phyloP scores from a whole-genome alignment of 2,888 invertebrate species.

The Leucophora obtusa region DNA sequence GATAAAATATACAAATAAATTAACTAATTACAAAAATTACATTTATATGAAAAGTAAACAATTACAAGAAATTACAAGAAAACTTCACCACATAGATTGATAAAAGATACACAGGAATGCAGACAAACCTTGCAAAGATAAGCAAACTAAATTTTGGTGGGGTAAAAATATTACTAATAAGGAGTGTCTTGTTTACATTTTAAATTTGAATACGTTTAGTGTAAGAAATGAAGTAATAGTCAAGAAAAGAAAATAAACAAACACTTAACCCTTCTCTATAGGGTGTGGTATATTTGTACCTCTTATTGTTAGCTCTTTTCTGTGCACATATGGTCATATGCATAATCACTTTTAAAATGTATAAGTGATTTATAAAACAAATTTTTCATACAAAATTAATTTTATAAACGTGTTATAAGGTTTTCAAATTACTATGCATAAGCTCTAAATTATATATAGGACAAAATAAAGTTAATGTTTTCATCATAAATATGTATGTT shows the following conservation, averaged over 20 bases:
- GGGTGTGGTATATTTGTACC: no score
- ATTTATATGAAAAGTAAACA: constrained; percentile 15
- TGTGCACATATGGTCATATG: no score
- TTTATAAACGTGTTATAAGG: no score
- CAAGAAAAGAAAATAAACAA: not conserved
- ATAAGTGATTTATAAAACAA: no score
- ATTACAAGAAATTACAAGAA: not conserved
- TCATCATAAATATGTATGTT: no score
- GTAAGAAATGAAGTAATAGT: constrained; percentile 7
- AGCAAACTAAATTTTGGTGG: constrained; percentile 29
- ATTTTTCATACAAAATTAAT: no score
- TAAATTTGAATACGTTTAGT: constrained; percentile 2
- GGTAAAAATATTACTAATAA: constrained; percentile 5
- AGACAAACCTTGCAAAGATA: constrained; percentile 22
- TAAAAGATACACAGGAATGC: not conserved
- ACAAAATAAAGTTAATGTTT: no score
- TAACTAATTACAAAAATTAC: constrained; percentile 9
- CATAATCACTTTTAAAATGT: no score
- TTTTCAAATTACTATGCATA: no score
- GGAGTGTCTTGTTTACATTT: constrained; percentile 42
- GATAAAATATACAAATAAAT: constrained; percentile 4
- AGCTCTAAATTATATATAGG: no score
- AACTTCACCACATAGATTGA: constrained; percentile 16
- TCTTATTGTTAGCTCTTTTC: no score
- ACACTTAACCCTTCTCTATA: no score